Evolutionary conservation across 64 coral and sea anemone genomes (phyloP).

Genomic region (Actinia tenebrosa): DNA sequence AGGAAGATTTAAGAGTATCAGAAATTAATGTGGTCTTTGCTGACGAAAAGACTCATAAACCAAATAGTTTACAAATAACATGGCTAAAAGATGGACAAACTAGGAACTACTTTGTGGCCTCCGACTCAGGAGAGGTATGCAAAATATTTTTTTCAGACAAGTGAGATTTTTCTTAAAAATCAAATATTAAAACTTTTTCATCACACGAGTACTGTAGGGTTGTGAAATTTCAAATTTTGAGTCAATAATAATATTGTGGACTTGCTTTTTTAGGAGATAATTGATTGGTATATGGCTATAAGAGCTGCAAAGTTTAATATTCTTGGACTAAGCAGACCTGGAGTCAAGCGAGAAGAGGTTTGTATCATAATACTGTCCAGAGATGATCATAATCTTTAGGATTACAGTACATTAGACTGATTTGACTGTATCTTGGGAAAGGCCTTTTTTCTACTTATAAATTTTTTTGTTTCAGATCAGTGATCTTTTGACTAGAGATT

Average conservation of each 20-base stretch:
- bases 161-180: too few relatives aligned
- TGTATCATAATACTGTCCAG: neutral
- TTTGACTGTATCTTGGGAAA: too few relatives aligned
- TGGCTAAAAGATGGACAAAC: slow-evolving; percentile 59
- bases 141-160: neutral
- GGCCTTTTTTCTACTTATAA: too few relatives aligned
- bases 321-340: slow-evolving; percentile 37
- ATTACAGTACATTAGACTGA: too few relatives aligned
- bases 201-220: too few relatives aligned
- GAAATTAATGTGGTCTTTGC: slow-evolving; percentile 89
- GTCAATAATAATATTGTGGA: neutral
- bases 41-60: slow-evolving; percentile 74
- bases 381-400: too few relatives aligned
- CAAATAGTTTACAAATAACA: slow-evolving; percentile 86
- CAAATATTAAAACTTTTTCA: too few relatives aligned
- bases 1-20: slow-evolving; percentile 40
- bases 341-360: slow-evolving; percentile 40
- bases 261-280: slow-evolving; percentile 51
- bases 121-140: slow-evolving; percentile 74
- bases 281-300: slow-evolving; percentile 95
- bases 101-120: slow-evolving; percentile 81
- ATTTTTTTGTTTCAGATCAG: slow-evolving; percentile 26
- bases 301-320: slow-evolving; percentile 74
- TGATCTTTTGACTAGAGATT: slow-evolving; percentile 63
- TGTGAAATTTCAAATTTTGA: too few relatives aligned